Base-by-base conservation (phyloP, 2,113 vertebrate species). In the Halichoeres trimaculatus region DNA sequence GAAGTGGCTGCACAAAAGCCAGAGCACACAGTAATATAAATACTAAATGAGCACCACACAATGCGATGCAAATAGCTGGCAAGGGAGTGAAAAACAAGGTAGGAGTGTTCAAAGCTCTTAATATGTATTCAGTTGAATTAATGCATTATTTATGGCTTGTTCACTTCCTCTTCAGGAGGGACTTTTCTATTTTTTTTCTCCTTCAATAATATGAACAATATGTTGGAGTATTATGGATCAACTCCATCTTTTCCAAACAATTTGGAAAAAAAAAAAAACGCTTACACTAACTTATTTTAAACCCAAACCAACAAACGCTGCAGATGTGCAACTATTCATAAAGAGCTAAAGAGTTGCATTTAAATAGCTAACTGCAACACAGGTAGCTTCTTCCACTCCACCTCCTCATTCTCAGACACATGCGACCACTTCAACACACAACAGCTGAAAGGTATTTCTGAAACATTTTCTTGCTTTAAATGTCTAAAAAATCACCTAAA, bases 1-100 rank as follows among this genome's bases (percentile, higher is more conserved):
- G 93, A 95, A 95, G 93, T 87, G 95, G 93, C 93, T 95, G 92
- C 92, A 90, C 90, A 67, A 93, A 83, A 94, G 93, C 88, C 93
- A 92, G 94, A 55, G 88, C 77, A 90, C 83, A 91, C 43, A 91
- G 89, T 87, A 94, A 94, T 93, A 95, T 94, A 94, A 95, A 95
- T 95, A 95, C 91, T 93, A 95, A 89, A 95, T 93, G 94, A 94
- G 94, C 92, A 83, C 70, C 88, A 90, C 83, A 90, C 88, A 88
- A 88, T 81, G 88, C 43, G 86, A 89, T 77, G 90, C 90, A 88
- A 85, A 30, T 90, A 8, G 81, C 55, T 66, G 76, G 54, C 47
- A 65, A 70, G 92, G 89, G 74, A 90, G 83, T 50, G 91, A 83
- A 66, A 92, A 92, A 90, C 78, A 84, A 67, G 50, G 84, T 41